Evolutionary conservation across 2,888 invertebrate species (phyloP).

Genomic region (Prostheceraeus crozeri): DNA sequence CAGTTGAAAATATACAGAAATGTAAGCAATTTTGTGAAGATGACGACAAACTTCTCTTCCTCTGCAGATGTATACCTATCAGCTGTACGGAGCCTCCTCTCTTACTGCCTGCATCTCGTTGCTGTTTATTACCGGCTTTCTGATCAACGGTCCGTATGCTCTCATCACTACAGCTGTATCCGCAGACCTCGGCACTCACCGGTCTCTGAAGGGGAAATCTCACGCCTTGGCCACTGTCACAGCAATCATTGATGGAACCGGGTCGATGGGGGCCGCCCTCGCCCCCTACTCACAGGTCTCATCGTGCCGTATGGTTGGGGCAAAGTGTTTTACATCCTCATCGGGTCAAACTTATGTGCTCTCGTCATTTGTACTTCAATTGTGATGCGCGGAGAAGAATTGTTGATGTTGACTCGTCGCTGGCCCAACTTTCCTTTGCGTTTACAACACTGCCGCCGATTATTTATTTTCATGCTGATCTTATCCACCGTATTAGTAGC

Average conservation of each 20-base stretch:
- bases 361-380: conserved; percentile 53
- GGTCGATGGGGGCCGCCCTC: conserved; percentile 65
- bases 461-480: no score
- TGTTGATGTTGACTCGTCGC: no score
- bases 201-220: conserved; percentile 72
- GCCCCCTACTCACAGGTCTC: conserved; percentile 75
- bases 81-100: not conserved
- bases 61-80: not conserved
- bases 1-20: no score
- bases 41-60: not conserved
- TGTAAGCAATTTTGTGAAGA: no score
- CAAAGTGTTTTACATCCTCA: conserved; percentile 81
- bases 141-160: conserved; percentile 92
- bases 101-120: conserved; percentile 51
- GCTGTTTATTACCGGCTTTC: conserved; percentile 68
- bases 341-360: conserved; percentile 71
- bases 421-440: no score
- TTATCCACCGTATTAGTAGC: no score
- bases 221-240: conserved; percentile 91
- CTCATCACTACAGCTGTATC: conserved; percentile 91
- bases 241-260: conserved; percentile 92
- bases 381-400: no score
- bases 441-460: no score
- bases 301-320: conserved; percentile 71
- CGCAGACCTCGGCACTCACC: conserved; percentile 80